phyloP scores from a whole-genome alignment of 2,888 invertebrate genomes.

The Epsilonema sp. region DNA sequence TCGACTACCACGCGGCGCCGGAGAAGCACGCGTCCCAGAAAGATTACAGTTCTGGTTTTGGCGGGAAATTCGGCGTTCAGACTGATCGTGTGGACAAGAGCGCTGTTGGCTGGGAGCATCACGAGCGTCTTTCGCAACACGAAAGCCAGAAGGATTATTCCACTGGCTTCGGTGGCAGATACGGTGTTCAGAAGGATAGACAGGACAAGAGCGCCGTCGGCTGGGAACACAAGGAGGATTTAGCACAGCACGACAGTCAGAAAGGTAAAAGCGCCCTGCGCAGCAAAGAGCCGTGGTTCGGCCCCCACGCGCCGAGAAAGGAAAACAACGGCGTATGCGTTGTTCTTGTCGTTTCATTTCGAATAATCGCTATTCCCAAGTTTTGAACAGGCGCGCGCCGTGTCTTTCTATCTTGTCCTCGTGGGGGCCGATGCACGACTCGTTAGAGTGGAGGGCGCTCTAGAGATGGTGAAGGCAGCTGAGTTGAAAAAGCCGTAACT shows the following conservation, averaged over 20 bases:
- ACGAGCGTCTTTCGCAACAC: conserved; percentile 55
- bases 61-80: conserved; percentile 32
- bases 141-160: conserved; percentile 47
- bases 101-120: conserved; percentile 77
- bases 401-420: no score
- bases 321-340: no score
- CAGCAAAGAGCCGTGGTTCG: no score
- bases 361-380: no score
- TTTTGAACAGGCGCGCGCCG: no score
- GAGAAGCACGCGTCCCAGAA: conserved; percentile 61
- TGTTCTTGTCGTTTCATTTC: no score
- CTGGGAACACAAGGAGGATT: conserved; percentile 14
- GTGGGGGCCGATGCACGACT: no score
- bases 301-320: no score
- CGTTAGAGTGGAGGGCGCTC: no score
- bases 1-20: conserved; percentile 60
- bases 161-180: conserved; percentile 13
- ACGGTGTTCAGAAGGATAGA: conserved; percentile 11
- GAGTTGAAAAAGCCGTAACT: no score
- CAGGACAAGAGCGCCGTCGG: conserved; percentile 13
- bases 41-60: conserved; percentile 26
- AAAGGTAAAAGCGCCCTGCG: conserved; percentile 43
- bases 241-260: conserved; percentile 42
- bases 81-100: conserved; percentile 41
- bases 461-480: no score